Evolutionary conservation across 2,888 invertebrate species (phyloP), one percentile per base, ranked within the genome.

Genomic region (Odontocolon sp.): DNA sequence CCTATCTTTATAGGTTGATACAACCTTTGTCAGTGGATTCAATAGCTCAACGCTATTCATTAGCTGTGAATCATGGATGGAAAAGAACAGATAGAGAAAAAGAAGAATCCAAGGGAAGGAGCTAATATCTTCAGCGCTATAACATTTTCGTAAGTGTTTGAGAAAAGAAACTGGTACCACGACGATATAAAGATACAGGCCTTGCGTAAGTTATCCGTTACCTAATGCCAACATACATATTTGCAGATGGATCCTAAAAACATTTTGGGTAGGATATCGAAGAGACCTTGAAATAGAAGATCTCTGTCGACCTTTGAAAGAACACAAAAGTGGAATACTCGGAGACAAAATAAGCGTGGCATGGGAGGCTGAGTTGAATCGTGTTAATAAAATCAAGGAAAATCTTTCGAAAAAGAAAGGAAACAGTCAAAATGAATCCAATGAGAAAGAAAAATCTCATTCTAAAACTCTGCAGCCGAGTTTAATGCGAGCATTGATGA

Each of bases 201-300:
- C n/a, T n/a, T n/a, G n/a, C n/a, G n/a, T 23, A 5, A 9, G 38
- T 23, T n/a, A 40, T 28, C n/a, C 8, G 11, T 40, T 31, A n/a
- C 21, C 2, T 38, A 40, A 18, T 47, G 26, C 8, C 3, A 1
- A 8, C 4, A 16, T 50, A 31, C 28, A 9, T 70, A 77, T 81
- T 87, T 91, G 66, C 89, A 95, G 95, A 86, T 95, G 95, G 93
- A 93, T 95, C 0, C 88, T 94, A 68, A 94, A 94, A 81, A 93
- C 93, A 1, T 95, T 95, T 85, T 93, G 93, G 87, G 91, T 93
- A 76, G 95, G 95, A 14, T 93, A 93, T 83, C 93, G 91, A 76
- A 91, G 93, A 45, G 95, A 95, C 82, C 92, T 95, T 57, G 93
- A 93, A 85, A 92, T 94, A 57, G 87, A 91, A 6, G 95, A 96